Conservation (phyloP, 2,797 vertebrate species). For the Cynopterus sphinx region DNA sequence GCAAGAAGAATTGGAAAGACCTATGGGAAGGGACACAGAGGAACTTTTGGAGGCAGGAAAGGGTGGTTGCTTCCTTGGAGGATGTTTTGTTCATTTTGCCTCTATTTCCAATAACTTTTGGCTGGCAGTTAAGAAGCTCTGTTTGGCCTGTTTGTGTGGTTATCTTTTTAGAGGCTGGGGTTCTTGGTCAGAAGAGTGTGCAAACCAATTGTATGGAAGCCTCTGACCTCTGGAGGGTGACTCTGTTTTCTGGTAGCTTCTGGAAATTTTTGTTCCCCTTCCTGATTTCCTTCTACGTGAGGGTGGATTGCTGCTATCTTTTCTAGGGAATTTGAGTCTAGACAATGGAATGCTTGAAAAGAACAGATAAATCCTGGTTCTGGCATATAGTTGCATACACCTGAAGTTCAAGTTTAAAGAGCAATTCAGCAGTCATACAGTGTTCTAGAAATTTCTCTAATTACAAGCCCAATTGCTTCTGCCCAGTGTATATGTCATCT, state of each 20-base stretch:
- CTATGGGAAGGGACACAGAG: not conserved
- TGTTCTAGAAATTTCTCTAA: conserved; percentile 49
- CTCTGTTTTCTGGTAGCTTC: conserved; percentile 16
- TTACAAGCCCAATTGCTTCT: not conserved
- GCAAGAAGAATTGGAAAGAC: not conserved
- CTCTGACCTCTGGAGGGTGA: not conserved
- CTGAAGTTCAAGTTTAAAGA: not conserved
- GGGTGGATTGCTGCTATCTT: conserved; percentile 1
- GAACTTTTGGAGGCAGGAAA: conserved; percentile 18
- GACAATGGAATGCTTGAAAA: not conserved
- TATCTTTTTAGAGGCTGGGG: not conserved
- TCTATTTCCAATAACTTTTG: not conserved
- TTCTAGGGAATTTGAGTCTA: not conserved
- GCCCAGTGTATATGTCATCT: not conserved
- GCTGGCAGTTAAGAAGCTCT: not conserved
- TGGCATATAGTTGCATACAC: not conserved
- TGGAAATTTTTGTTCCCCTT: not conserved
- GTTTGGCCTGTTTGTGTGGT: conserved; percentile 28
- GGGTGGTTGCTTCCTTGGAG: not conserved
- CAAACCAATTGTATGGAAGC: not conserved
- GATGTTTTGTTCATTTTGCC: not conserved
- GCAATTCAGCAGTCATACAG: not conserved
- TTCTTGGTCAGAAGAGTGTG: conserved; percentile 12
- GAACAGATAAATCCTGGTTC: not conserved
- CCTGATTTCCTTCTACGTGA: not conserved